Percentiles rank a stretch among this genome's conserved stretches.
phyloP scores from a whole-genome alignment of 2,888 invertebrate species.

The Lydus trimaculatus region DNA sequence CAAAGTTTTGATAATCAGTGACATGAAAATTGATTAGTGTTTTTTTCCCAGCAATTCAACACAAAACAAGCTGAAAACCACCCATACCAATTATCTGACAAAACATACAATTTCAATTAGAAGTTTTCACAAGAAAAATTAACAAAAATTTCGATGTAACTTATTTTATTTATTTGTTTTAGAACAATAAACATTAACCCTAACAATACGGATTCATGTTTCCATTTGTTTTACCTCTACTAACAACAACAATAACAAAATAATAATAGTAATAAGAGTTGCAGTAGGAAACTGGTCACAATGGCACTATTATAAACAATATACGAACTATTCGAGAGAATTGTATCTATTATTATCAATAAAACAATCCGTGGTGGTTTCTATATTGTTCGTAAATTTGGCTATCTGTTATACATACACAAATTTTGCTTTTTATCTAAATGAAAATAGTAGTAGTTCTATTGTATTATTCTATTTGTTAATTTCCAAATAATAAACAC shows the following conservation, averaged over 20 bases:
- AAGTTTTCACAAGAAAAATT: too few species aligned
- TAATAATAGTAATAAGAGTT: background rate
- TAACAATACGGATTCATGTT: background rate
- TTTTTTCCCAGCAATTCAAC: too few species aligned
- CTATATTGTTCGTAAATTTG: too few species aligned
- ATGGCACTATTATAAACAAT: background rate
- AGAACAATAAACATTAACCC: background rate
- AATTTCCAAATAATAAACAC: background rate
- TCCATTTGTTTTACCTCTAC: background rate
- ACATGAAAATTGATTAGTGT: too few species aligned
- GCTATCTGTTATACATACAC: too few species aligned
- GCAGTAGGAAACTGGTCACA: background rate
- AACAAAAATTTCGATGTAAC: too few species aligned
- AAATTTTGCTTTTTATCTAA: background rate
- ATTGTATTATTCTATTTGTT: background rate
- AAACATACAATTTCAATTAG: too few species aligned
- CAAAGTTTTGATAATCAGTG: too few species aligned
- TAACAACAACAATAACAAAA: background rate
- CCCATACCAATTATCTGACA: too few species aligned
- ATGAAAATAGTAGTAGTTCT: background rate
- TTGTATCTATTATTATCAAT: conserved; percentile 4
- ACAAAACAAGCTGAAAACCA: too few species aligned
- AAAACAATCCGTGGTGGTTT: background rate
- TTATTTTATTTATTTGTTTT: too few species aligned
- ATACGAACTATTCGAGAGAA: background rate